Conservation (phyloP, 2,113 vertebrate species). For the Prolemur simus region DNA sequence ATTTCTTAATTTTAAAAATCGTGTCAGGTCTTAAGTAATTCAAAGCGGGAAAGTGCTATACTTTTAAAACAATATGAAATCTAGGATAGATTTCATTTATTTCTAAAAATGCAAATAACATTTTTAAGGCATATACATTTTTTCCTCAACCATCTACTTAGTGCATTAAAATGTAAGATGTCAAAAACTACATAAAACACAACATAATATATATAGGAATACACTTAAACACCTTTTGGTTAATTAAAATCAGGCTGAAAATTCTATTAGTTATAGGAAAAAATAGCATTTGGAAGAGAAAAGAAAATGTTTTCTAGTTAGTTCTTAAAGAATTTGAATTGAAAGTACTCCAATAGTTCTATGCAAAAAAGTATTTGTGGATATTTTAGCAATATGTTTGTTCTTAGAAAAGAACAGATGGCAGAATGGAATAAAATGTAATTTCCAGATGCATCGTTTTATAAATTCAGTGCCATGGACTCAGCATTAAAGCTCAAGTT, state of each 20-base stretch:
- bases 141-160: background rate
- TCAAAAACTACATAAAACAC: background rate
- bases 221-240: background rate
- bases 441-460: conserved; percentile 48
- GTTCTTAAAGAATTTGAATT: conserved; percentile 41
- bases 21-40: background rate
- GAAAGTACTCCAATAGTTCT: conserved; percentile 22
- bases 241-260: conserved; percentile 47
- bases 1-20: background rate
- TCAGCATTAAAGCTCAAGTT: background rate
- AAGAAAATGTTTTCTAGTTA: conserved; percentile 44
- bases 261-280: conserved; percentile 39
- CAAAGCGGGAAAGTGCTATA: background rate
- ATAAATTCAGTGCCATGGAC: background rate
- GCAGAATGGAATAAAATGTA: background rate
- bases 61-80: conserved; percentile 32
- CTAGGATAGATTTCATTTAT: conserved; percentile 5
- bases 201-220: background rate
- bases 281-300: conserved; percentile 39
- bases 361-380: background rate
- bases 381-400: conserved; percentile 29
- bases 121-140: background rate
- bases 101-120: conserved; percentile 38
- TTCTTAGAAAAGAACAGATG: conserved; percentile 39
- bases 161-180: background rate